Evolutionary conservation across 2,888 invertebrate species (phyloP).

Genomic region (Tricholauxania praeusta): DNA sequence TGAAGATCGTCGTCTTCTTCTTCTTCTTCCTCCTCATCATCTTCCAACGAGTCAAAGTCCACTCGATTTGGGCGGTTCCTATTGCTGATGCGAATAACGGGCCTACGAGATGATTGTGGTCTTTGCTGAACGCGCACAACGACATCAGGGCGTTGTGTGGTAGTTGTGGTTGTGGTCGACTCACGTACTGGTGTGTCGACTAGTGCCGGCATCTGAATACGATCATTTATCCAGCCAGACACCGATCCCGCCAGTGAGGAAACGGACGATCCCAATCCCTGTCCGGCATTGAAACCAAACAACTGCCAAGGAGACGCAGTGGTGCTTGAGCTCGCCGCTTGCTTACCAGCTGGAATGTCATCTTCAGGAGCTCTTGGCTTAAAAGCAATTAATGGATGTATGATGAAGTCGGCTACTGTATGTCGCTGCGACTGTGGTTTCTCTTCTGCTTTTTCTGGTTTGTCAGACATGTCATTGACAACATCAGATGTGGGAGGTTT

Average conservation of each 20-base stretch:
- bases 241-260: conserved; percentile 60
- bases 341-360: conserved; percentile 40
- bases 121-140: conserved; percentile 58
- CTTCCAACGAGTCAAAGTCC: conserved; percentile 46
- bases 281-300: conserved; percentile 61
- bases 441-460: conserved; percentile 1
- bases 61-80: conserved; percentile 52
- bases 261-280: conserved; percentile 54
- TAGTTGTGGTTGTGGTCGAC: conserved; percentile 39
- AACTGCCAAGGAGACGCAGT: conserved; percentile 50
- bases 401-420: conserved; percentile 62
- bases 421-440: conserved; percentile 50
- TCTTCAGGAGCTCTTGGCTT: conserved; percentile 56
- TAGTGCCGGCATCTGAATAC: conserved; percentile 54
- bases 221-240: conserved; percentile 62
- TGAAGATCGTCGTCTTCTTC: conserved; percentile 38
- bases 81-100: conserved; percentile 44
- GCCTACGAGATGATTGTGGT: conserved; percentile 48
- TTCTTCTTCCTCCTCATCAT: conserved; percentile 50
- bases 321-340: conserved; percentile 38
- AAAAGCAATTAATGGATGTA: conserved; percentile 60
- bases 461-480: neutral
- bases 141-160: conserved; percentile 57
- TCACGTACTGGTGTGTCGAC: conserved; percentile 58
- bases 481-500: conserved; percentile 42